Evolutionary conservation across 2,888 invertebrate species (phyloP).

Genomic region (Tachina lurida): DNA sequence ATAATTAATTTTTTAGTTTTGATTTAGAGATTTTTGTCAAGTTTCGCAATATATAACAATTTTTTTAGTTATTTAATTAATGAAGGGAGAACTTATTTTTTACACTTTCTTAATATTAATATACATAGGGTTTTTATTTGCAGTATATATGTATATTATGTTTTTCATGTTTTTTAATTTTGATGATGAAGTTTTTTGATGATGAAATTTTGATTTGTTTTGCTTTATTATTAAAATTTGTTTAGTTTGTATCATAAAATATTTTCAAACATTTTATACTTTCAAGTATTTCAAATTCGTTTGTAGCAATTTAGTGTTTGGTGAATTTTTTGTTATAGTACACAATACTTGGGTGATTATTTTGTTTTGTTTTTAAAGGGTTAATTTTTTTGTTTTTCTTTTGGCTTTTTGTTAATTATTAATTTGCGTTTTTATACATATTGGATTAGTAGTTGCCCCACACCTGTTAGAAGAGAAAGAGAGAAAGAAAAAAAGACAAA

Average conservation of each 20-base stretch:
- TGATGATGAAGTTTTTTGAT: constrained; percentile 42
- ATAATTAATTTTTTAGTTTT: constrained; percentile 15
- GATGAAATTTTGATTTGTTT: constrained; percentile 42
- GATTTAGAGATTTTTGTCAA: not conserved
- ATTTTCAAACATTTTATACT: constrained; percentile 44
- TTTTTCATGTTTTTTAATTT: constrained; percentile 35
- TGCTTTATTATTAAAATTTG: constrained; percentile 8
- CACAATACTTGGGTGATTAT: constrained; percentile 15
- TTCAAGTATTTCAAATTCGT: constrained; percentile 66
- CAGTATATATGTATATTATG: constrained; percentile 17
- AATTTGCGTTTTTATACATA: constrained; percentile 70
- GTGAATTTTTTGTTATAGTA: constrained; percentile 19
- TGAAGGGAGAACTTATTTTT: constrained; percentile 18
- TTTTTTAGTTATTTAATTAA: constrained; percentile 18
- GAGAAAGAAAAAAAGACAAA: constrained; percentile 69
- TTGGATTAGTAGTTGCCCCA: constrained; percentile 82
- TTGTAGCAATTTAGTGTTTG: constrained; percentile 47
- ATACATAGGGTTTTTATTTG: constrained; percentile 10
- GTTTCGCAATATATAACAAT: constrained; percentile 10
- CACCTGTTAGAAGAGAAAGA: constrained; percentile 81
- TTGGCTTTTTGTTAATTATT: constrained; percentile 62
- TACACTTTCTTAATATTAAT: constrained; percentile 6
- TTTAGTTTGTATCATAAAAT: constrained; percentile 25
- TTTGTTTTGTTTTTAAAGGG: constrained; percentile 68
- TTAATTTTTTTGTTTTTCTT: constrained; percentile 62